Evolutionary conservation across 2,113 vertebrate genomes (phyloP).

Genomic region (Phalacrocorax pelagicus): DNA sequence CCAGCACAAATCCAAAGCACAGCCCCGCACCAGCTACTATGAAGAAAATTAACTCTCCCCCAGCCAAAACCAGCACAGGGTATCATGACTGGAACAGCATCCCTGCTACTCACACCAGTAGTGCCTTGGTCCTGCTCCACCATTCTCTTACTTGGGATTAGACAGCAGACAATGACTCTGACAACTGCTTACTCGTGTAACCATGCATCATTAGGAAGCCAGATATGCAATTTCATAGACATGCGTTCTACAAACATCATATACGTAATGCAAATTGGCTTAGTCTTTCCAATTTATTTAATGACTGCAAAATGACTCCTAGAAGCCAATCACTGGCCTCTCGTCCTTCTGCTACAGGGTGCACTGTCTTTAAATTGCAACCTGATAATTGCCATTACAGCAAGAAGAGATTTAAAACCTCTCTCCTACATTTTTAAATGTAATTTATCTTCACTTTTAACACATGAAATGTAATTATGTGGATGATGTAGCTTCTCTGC

Average conservation of each 20-base stretch:
- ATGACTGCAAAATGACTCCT: not conserved
- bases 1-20: too few species aligned
- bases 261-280: not conserved
- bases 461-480: not conserved
- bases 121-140: accelerated
- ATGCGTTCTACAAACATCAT: not conserved
- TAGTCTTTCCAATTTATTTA: not conserved
- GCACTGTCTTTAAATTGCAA: not conserved
- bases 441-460: not conserved
- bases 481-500: not conserved
- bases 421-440: not conserved
- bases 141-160: accelerated
- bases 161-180: not conserved
- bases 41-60: too few species aligned
- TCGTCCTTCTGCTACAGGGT: not conserved
- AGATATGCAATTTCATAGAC: not conserved
- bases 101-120: not conserved
- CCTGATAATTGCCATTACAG: not conserved
- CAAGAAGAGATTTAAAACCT: not conserved
- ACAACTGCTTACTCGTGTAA: not conserved
- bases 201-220: not conserved
- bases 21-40: too few species aligned
- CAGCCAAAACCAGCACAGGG: too few species aligned
- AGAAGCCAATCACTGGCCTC: not conserved
- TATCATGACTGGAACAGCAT: not conserved